Percentiles rank a stretch among this genome's conserved stretches.
Evolutionary conservation across 2,888 invertebrate species (phyloP).

Genomic region (Dryocosmus kuriphilus): DNA sequence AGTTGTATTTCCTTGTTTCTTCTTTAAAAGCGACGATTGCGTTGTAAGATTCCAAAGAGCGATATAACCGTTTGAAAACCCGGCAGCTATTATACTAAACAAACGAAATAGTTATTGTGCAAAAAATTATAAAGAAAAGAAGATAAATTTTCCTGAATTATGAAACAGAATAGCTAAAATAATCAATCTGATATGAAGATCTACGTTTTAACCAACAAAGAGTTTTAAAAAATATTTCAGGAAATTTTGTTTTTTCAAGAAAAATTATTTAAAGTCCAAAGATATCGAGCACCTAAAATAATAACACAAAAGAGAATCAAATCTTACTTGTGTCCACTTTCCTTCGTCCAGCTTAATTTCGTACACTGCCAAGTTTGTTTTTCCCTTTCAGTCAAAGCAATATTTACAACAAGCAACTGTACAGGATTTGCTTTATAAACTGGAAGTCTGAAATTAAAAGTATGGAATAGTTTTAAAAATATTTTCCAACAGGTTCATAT

Average conservation of each 20-base stretch:
- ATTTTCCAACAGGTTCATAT: not conserved
- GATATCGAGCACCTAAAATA: not conserved
- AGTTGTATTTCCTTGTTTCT: slow-evolving; percentile 74
- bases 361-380: slow-evolving; percentile 71
- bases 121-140: too few species aligned
- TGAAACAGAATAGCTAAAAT: too few species aligned
- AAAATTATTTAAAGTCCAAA: not conserved
- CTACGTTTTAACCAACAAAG: too few species aligned
- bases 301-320: not conserved
- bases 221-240: too few species aligned
- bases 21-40: slow-evolving; percentile 79
- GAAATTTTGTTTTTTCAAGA: too few species aligned
- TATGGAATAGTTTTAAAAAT: not conserved
- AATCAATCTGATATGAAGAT: too few species aligned
- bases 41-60: slow-evolving; percentile 82
- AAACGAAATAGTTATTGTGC: not conserved
- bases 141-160: too few species aligned
- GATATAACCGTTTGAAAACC: slow-evolving; percentile 84
- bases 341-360: slow-evolving; percentile 72
- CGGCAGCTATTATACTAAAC: slow-evolving; percentile 80
- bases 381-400: slow-evolving; percentile 58
- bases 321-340: slow-evolving; percentile 72
- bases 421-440: slow-evolving; percentile 75
- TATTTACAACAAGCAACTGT: slow-evolving; percentile 68
- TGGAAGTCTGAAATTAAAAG: slow-evolving; percentile 60